A percentile compares a stretch with the other conserved stretches of the same genome.
These are phyloP conservation scores for Xerus inauris DNA, from an alignment of 2,113 vertebrate genomes.

Conservation along the genomic window DNA sequence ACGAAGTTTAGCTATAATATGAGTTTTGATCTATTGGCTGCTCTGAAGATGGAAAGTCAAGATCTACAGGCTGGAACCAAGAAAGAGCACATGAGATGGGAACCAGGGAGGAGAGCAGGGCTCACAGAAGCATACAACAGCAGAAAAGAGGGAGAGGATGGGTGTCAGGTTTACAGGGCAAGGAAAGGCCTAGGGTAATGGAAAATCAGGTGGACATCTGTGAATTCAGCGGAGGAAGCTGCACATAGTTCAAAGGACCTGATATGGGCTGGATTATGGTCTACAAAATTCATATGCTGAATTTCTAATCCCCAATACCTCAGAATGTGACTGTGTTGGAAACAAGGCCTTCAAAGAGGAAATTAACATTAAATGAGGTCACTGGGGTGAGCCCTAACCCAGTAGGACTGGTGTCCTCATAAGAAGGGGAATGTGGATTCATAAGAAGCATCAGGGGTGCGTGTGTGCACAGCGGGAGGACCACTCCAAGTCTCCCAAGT, in stretches of 20 bases:
- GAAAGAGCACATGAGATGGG: rapidly evolving
- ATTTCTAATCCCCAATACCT: not conserved
- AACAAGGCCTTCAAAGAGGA: not conserved
- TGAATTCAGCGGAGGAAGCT: not conserved
- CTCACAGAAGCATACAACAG: not conserved
- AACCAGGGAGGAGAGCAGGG: too few relatives aligned
- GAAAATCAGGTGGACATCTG: rapidly evolving
- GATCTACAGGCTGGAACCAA: rapidly evolving
- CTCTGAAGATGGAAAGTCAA: not conserved
- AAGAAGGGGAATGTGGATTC: not conserved
- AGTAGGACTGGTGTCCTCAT: rapidly evolving
- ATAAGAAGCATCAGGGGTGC: rapidly evolving
- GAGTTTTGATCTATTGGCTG: not conserved
- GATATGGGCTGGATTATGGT: rapidly evolving
- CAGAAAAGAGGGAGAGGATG: too few relatives aligned
- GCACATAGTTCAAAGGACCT: rapidly evolving
- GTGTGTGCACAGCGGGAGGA: rapidly evolving
- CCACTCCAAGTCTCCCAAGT: rapidly evolving
- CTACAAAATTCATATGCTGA: not conserved
- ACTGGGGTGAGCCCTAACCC: rapidly evolving
- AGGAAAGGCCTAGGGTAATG: not conserved
- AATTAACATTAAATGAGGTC: not conserved
- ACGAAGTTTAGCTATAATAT: too few relatives aligned
- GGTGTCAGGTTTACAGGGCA: rapidly evolving
- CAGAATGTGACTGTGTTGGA: not conserved